These are phyloP conservation scores for Musca domestica DNA, from an alignment of 1,140 invertebrate species.

Conservation along the genomic window DNA sequence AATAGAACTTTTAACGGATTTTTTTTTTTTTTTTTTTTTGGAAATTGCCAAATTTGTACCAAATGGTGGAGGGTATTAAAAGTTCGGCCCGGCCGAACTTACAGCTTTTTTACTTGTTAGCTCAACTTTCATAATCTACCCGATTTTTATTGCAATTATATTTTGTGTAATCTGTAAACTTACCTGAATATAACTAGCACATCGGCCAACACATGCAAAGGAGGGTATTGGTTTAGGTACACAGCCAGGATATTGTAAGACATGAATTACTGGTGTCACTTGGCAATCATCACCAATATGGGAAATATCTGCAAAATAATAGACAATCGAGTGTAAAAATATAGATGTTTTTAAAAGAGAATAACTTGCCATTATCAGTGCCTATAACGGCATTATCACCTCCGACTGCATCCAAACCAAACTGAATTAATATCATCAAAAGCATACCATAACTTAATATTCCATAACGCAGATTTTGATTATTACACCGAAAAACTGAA, in stretches of 20 bases:
- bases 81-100: too few species aligned
- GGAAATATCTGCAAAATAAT: conserved; percentile 41
- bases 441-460: too few species aligned
- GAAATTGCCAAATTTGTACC: too few species aligned
- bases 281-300: conserved; percentile 76
- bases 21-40: too few species aligned
- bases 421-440: too few species aligned
- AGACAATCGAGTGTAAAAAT: not conserved
- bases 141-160: not conserved
- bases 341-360: not conserved
- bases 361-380: conserved; percentile 39
- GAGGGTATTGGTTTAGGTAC: conserved; percentile 90
- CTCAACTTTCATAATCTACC: not conserved
- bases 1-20: too few species aligned
- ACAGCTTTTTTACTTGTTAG: not conserved
- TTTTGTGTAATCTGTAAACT: conserved; percentile 26
- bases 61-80: too few species aligned
- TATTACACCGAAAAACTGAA: too few species aligned
- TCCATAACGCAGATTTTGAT: too few species aligned
- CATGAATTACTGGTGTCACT: conserved; percentile 87
- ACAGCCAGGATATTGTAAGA: conserved; percentile 87
- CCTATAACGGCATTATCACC: conserved; percentile 34
- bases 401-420: conserved; percentile 29
- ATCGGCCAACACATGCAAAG: conserved; percentile 87
- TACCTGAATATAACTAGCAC: conserved; percentile 90